Evolutionary conservation across 37 sponge, comb jelly and placozoan species (phyloP).

Genomic region (Bolinopsis microptera): DNA sequence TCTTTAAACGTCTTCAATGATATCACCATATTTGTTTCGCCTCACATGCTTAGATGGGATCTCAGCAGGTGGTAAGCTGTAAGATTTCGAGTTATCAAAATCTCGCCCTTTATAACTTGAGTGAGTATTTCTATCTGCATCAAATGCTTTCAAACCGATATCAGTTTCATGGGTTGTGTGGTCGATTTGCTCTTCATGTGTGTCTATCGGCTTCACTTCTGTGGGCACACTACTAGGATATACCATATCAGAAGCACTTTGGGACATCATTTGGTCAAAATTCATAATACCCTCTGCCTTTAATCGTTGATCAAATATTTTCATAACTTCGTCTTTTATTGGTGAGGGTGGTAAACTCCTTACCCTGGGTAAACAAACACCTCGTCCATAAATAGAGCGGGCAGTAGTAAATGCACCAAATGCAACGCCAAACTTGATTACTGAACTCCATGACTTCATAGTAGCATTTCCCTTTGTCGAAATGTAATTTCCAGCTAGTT

Average conservation of each 20-base stretch:
- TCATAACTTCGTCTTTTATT: not conserved
- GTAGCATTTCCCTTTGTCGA: not conserved
- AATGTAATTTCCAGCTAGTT: not conserved
- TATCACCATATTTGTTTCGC: slow-evolving; percentile 41
- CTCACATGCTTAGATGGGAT: not conserved
- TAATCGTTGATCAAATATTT: not conserved
- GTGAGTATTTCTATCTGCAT: not conserved
- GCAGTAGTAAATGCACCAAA: not conserved
- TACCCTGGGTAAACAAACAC: not conserved
- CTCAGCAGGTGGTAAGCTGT: not conserved
- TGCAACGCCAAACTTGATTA: not conserved
- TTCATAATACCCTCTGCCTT: not conserved
- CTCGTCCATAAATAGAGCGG: not conserved
- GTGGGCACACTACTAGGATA: not conserved
- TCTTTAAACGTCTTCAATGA: slow-evolving; percentile 31
- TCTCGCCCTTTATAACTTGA: not conserved
- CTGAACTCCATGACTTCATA: slow-evolving; percentile 8
- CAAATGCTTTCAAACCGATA: not conserved
- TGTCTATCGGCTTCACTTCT: not conserved
- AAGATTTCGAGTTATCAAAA: not conserved
- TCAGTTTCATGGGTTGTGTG: not conserved
- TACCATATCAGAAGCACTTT: not conserved
- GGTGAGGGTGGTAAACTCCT: not conserved
- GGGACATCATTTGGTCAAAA: not conserved
- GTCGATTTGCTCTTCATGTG: not conserved